Conservation (phyloP, 2,888 invertebrate genomes). For the Venustoraphidia nigricollis region DNA sequence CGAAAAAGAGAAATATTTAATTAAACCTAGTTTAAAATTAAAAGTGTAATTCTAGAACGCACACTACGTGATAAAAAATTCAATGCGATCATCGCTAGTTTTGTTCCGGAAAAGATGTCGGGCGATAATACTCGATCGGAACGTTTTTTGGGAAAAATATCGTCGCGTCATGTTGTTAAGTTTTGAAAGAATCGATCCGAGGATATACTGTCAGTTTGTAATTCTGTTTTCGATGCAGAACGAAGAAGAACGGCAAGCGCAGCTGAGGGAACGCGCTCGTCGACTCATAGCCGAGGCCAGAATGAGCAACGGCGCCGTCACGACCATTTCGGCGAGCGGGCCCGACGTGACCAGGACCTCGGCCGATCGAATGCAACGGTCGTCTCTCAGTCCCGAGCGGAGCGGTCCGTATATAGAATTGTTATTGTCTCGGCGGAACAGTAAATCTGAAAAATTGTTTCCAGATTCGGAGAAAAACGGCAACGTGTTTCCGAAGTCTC, state of each 20-base stretch:
- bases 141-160: too few species aligned
- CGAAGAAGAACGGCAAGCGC: slow-evolving; percentile 75
- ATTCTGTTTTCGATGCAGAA: slow-evolving; percentile 21
- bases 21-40: too few species aligned
- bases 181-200: too few species aligned
- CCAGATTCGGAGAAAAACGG: slow-evolving; percentile 29
- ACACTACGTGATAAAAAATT: too few species aligned
- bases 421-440: not conserved
- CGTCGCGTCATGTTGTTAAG: too few species aligned
- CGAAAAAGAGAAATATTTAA: too few species aligned
- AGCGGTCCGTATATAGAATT: not conserved
- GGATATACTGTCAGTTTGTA: too few species aligned
- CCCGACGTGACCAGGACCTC: slow-evolving; percentile 1
- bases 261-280: slow-evolving; percentile 75
- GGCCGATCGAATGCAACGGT: not conserved
- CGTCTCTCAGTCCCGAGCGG: slow-evolving; percentile 3
- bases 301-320: slow-evolving; percentile 31
- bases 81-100: too few species aligned
- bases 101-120: too few species aligned
- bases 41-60: too few species aligned
- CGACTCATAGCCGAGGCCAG: slow-evolving; percentile 78
- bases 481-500: slow-evolving; percentile 27
- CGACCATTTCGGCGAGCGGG: slow-evolving; percentile 20
- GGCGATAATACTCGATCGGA: too few species aligned
- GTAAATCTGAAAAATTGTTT: slow-evolving; percentile 4